Evolutionary conservation across 2,797 vertebrate genomes (phyloP), one percentile per base, ranked within the genome.

Genomic region (Monodelphis domestica): DNA sequence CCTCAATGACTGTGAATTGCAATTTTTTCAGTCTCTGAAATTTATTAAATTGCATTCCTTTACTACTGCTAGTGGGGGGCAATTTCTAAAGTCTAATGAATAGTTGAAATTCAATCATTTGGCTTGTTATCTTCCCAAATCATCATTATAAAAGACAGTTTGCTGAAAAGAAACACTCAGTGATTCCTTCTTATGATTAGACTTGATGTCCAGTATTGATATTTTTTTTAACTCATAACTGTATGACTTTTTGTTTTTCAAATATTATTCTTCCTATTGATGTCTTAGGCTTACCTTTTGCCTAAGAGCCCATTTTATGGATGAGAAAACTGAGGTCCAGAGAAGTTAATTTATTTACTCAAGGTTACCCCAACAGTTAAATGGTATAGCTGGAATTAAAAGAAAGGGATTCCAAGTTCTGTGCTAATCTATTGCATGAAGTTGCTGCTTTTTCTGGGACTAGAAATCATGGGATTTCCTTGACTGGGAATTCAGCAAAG

Each of bases 201-300:
- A n/a, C 92, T 2, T 0, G 7, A 91, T 96, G 87, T 94, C 24
- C 63, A 54, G 84, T 0, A 14, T 90, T 78, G 94, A 90, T 14
- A 33, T n/a, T 53, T 70, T 92, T 96, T 87, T 93, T 90, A 50
- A 78, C 93, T 29, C 88, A 89, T 33, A 95, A 93, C 38, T 63
- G 50, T 91, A 55, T 92, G 26, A 57, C 90, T 92, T 63, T 30
- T 89, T 94, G 30, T 26, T 87, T 95, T 94, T 95, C 56, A 92
- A 91, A 63, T 59, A 78, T 45, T 94, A 88, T 94, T 93, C 45
- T 90, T 95, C 12, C 15, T 21, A 12, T 53, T 53, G 51, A 88
- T 53, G 7, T 53, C 53, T 87, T 90, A 89, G 92, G 92, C 94
- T 97, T 95, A 94, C 91, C 45, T 97, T 96, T 95, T 30, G 33